Percentiles rank a stretch among this genome's conserved stretches.
Conservation (phyloP, 2,113 vertebrate species). For the Thalassoma bifasciatum region DNA sequence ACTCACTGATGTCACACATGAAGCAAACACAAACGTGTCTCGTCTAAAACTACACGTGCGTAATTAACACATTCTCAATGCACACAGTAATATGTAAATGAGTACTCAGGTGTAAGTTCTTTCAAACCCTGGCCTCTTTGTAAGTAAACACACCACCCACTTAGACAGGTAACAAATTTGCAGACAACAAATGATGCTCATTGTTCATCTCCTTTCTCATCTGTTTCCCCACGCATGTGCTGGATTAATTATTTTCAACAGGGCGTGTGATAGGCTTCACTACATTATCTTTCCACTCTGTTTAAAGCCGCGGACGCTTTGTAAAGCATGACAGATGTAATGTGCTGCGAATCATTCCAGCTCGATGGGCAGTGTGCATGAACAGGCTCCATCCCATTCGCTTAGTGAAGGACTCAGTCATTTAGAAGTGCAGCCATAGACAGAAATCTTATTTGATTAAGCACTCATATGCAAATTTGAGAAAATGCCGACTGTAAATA, state of each 20-base stretch:
- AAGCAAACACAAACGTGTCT: too few relatives aligned
- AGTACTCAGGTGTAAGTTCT: conserved; percentile 11
- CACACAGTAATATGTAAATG: not conserved
- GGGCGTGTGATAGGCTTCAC: conserved; percentile 69
- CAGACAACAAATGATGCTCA: conserved; percentile 51
- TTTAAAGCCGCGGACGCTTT: conserved; percentile 59
- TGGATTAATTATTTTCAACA: conserved; percentile 73
- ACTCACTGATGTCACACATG: too few relatives aligned
- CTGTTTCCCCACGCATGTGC: conserved; percentile 40
- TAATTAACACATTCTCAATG: not conserved
- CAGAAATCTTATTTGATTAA: conserved; percentile 57
- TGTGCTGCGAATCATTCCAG: conserved; percentile 64
- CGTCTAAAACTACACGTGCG: too few relatives aligned
- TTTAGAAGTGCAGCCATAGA: conserved; percentile 24
- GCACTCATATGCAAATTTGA: conserved; percentile 54
- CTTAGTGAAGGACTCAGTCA: conserved; percentile 47
- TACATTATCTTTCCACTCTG: conserved; percentile 76
- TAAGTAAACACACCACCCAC: conserved; percentile 23
- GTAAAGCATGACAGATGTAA: conserved; percentile 72
- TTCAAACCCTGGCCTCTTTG: not conserved
- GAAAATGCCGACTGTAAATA: conserved; percentile 42
- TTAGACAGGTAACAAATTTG: conserved; percentile 47
- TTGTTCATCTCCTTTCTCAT: conserved; percentile 43
- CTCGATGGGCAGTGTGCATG: conserved; percentile 58
- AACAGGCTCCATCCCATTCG: conserved; percentile 54